Evolutionary conservation across 2,888 invertebrate species (phyloP).

Genomic region (Drosophila kokeensis): DNA sequence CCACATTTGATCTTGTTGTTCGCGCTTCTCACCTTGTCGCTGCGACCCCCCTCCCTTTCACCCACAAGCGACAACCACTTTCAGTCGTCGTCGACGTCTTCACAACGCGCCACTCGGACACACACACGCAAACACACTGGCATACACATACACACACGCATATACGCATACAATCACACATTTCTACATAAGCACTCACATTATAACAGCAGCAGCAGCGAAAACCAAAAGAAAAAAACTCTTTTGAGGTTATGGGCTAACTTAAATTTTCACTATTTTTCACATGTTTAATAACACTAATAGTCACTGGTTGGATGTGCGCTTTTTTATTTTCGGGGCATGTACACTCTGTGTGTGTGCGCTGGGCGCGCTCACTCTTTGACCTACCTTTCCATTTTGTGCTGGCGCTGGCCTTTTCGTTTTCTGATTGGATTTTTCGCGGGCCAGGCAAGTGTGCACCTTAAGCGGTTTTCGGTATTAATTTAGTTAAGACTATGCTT

Average conservation of each 20-base stretch:
- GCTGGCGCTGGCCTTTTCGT: slow-evolving; percentile 74
- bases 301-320: slow-evolving; percentile 20
- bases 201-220: slow-evolving; percentile 55
- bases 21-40: slow-evolving; percentile 71
- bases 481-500: slow-evolving; percentile 49
- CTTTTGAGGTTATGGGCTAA: slow-evolving; percentile 79
- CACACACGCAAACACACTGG: slow-evolving; percentile 26
- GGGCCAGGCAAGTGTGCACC: slow-evolving; percentile 50
- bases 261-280: slow-evolving; percentile 72
- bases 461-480: slow-evolving; percentile 49
- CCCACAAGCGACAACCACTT: slow-evolving; percentile 73
- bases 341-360: slow-evolving; percentile 65
- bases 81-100: slow-evolving; percentile 73
- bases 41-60: slow-evolving; percentile 47
- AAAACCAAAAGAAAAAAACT: slow-evolving; percentile 65
- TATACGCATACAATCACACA: slow-evolving; percentile 31
- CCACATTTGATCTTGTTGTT: slow-evolving; percentile 72
- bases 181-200: slow-evolving; percentile 46
- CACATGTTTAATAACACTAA: slow-evolving; percentile 58
- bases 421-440: slow-evolving; percentile 61
- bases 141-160: slow-evolving; percentile 25
- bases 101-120: slow-evolving; percentile 65
- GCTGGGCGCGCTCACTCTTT: slow-evolving; percentile 75
- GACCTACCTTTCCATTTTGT: slow-evolving; percentile 85
- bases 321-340: slow-evolving; percentile 40